These are phyloP conservation scores for Motacilla alba DNA, from an alignment of 2,113 vertebrate species.

Conservation along the genomic window DNA sequence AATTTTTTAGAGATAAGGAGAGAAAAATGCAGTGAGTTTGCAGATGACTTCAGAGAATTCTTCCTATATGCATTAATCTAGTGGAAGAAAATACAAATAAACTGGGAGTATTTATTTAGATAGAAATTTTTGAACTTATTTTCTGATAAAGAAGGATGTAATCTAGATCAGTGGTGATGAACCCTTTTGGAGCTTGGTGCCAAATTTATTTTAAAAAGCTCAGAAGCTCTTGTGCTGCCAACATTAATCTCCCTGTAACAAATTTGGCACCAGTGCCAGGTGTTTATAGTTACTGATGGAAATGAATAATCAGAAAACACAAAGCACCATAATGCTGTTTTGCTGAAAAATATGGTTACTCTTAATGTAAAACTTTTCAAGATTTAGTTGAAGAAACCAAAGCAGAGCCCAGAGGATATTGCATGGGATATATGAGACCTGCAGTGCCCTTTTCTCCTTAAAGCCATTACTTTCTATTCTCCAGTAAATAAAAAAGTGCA, in stretches of 20 bases:
- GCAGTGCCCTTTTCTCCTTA: not conserved
- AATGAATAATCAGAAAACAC: constrained; percentile 1
- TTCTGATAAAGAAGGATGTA: not conserved
- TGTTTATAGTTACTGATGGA: not conserved
- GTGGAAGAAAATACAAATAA: not conserved
- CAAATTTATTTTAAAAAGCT: constrained; percentile 16
- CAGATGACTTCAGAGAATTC: not conserved
- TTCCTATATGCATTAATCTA: not conserved
- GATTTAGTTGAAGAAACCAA: not conserved
- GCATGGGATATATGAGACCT: not conserved
- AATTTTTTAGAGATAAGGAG: not conserved
- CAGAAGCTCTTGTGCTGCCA: not conserved
- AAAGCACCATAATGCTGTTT: not conserved
- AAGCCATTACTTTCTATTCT: not conserved
- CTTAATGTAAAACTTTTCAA: not conserved
- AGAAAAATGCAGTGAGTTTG: not conserved
- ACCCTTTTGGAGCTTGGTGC: not conserved
- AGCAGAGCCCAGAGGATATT: not conserved
- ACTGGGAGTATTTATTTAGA: not conserved
- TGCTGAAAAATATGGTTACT: not conserved
- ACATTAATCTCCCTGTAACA: not conserved
- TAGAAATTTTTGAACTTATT: not conserved
- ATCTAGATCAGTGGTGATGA: not conserved
- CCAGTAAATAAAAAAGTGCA: not conserved
- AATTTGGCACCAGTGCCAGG: not conserved